Conservation (phyloP, 2,888 invertebrate species). For the Ophion costatus region DNA sequence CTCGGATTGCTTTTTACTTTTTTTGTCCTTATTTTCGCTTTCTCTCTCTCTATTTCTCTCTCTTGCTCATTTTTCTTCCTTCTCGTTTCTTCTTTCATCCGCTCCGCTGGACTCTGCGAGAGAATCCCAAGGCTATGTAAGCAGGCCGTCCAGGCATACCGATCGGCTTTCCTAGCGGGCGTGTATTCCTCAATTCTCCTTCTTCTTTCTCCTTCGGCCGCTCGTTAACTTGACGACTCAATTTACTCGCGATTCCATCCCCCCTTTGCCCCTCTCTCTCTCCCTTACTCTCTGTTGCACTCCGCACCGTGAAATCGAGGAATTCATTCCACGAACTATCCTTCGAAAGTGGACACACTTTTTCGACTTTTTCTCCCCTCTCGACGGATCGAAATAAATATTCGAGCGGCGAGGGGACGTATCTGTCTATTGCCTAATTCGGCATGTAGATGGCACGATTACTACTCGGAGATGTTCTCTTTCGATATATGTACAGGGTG, state of each 20-base stretch:
- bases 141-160: conserved; percentile 25
- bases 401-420: conserved; percentile 8
- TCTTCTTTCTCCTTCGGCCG: conserved; percentile 35
- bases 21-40: conserved; percentile 61
- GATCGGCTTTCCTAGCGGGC: conserved; percentile 47
- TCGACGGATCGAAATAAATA: conserved; percentile 9
- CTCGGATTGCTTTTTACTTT: conserved; percentile 52
- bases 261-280: background rate
- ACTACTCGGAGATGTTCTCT: background rate
- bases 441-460: conserved; percentile 12
- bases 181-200: conserved; percentile 7
- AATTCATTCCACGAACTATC: conserved; percentile 42
- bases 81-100: conserved; percentile 30
- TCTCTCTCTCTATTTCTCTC: conserved; percentile 63
- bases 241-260: conserved; percentile 64
- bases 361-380: background rate
- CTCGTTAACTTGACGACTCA: conserved; percentile 78
- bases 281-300: background rate
- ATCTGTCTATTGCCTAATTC: conserved; percentile 16
- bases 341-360: conserved; percentile 5
- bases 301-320: conserved; percentile 22
- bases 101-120: conserved; percentile 18
- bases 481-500: too few relatives aligned
- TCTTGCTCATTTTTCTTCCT: background rate
- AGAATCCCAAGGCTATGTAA: conserved; percentile 35